Base-by-base conservation (phyloP, 2,797 vertebrate species). In the Rhyacichthys aspro region DNA sequence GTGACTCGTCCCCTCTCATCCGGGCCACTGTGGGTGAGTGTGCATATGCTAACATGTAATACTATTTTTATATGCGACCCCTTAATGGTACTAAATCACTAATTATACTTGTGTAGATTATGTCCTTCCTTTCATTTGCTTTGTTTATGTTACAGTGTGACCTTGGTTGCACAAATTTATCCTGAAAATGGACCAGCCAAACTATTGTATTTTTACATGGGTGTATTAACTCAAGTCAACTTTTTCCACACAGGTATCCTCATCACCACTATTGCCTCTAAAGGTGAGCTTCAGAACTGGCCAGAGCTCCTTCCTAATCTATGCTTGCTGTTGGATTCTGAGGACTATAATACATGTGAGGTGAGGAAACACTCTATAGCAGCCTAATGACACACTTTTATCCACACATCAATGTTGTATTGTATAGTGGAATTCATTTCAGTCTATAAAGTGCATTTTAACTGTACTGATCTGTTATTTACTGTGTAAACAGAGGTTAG, bases 261-360 rank as follows among this genome's bases (percentile, higher is more conserved):
- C 80, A 98, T 99, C 87, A 99, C 97, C 85, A 99, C 97, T 3
- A 98, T 99, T 72, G 96, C 96, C 8, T 99, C 97, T 64, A 98
- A 98, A 81, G 97, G 96, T 55, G 96, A 98, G 65, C 90, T 99
- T 11, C 96, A 98, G 75, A 99, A 98, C 85, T 99, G 97, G 97
- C 97, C 96, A 0, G 96, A 98, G 62, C 96, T 99, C 28, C 87
- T 99, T 67, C 97, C 97, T 42, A 98, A 98, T 82, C 95, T 99
- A 62, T 98, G 97, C 74, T 90, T 90, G 70, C 88, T 98, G 15
- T 89, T 99, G 91, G 96, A 99, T 83, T 99, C 96, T 32, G 96
- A 98, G 80, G 96, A 99, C 88, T 99, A 99, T 79, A 99, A 98
- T 89, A 99, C 96, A 7, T 99, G 97, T 85, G 97, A 99, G 90